Percentiles rank a stretch among this genome's conserved stretches.
Evolutionary conservation across 2,113 vertebrate genomes (phyloP).

Genomic region (Nematolebias whitei): DNA sequence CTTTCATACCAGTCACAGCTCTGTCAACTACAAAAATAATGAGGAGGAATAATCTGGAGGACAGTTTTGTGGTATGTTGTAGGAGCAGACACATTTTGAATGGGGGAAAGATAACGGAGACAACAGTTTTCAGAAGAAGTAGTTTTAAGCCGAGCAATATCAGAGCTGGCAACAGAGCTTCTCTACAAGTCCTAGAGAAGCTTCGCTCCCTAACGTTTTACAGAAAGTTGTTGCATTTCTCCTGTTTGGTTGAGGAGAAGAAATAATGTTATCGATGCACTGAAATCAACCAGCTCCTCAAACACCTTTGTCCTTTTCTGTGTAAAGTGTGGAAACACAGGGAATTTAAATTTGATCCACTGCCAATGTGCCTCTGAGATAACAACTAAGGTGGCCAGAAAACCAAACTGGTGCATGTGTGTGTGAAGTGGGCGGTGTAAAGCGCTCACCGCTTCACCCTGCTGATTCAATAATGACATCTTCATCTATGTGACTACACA

Average conservation of each 20-base stretch:
- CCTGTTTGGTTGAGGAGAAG: too few relatives aligned
- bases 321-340: neutral
- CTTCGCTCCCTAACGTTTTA: neutral
- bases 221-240: neutral
- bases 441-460: neutral
- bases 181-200: neutral
- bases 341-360: neutral
- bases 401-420: neutral
- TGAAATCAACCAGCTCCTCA: neutral
- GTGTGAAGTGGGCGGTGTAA: neutral
- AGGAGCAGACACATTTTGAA: neutral
- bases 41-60: neutral
- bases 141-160: neutral
- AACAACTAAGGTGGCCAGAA: neutral
- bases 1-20: neutral
- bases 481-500: neutral
- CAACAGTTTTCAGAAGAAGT: neutral
- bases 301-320: neutral
- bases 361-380: neutral
- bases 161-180: neutral
- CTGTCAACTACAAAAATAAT: neutral
- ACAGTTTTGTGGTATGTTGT: neutral
- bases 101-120: neutral
- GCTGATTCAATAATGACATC: neutral
- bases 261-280: neutral